Conservation (phyloP, 2,797 vertebrate species). For the Fundulus diaphanus region DNA sequence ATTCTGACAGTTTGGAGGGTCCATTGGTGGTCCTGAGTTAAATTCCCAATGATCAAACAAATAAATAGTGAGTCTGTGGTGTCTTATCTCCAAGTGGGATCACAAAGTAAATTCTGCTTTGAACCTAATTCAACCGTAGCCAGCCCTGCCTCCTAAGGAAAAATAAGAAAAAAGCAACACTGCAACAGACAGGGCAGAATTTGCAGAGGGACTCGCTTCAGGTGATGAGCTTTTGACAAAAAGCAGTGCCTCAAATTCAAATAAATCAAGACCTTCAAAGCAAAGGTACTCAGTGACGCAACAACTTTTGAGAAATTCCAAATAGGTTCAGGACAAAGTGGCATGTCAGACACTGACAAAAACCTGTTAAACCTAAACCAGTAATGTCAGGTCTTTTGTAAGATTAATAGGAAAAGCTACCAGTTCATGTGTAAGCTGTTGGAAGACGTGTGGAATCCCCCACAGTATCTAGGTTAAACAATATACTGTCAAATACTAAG, state of each 20-base stretch:
- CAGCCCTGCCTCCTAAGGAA: neutral
- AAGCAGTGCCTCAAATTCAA: slow-evolving; percentile 10
- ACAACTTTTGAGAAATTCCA: slow-evolving; percentile 41
- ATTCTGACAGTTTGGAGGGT: neutral
- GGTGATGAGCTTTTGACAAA: neutral
- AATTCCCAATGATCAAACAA: neutral
- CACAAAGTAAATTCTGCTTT: neutral
- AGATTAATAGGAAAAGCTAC: slow-evolving; percentile 73
- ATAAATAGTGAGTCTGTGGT: neutral
- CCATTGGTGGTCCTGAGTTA: neutral
- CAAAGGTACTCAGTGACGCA: slow-evolving; percentile 21
- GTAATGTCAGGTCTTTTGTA: slow-evolving; percentile 62
- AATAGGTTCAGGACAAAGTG: slow-evolving; percentile 48
- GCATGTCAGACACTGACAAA: slow-evolving; percentile 68
- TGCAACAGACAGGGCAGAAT: neutral
- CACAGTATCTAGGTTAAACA: slow-evolving; percentile 73
- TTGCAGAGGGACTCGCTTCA: neutral
- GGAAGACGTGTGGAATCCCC: slow-evolving; percentile 72
- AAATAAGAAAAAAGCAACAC: neutral
- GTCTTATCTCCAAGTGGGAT: neutral
- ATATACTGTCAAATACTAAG: slow-evolving; percentile 79
- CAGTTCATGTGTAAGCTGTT: slow-evolving; percentile 59
- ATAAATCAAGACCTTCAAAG: slow-evolving; percentile 25
- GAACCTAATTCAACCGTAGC: neutral
- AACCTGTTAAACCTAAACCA: slow-evolving; percentile 54